phyloP scores from a whole-genome alignment of 2,113 vertebrate species.

The Balaenoptera acutorostrata region DNA sequence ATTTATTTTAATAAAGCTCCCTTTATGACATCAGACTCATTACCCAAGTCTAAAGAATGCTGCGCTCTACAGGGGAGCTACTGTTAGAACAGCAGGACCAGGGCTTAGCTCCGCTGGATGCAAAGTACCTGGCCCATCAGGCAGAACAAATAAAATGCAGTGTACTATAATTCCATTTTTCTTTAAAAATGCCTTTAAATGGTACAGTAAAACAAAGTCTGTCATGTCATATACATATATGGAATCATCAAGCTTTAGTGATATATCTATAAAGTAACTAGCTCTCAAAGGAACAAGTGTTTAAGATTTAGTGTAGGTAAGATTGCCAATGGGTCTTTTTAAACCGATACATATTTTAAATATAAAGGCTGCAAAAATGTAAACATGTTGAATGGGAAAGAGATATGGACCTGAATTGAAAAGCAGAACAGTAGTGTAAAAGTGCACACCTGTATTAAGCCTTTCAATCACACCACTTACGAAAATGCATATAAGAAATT shows the following conservation, averaged over 20 bases:
- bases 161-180: conserved; percentile 38
- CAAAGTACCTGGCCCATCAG: conserved; percentile 54
- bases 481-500: neutral
- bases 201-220: conserved; percentile 15
- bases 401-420: neutral
- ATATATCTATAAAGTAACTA: conserved; percentile 31
- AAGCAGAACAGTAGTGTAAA: neutral
- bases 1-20: conserved; percentile 70
- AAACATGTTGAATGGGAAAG: neutral
- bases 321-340: conserved; percentile 28
- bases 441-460: neutral
- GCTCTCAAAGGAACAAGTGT: neutral
- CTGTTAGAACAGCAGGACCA: conserved; percentile 57
- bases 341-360: neutral
- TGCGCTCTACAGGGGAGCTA: conserved; percentile 54
- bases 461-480: neutral
- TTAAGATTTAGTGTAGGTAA: neutral
- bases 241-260: neutral
- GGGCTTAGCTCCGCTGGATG: conserved; percentile 39
- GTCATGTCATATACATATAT: neutral
- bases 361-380: neutral
- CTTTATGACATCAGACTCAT: conserved; percentile 67
- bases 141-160: conserved; percentile 59
- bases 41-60: conserved; percentile 68
- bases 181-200: conserved; percentile 41